These are phyloP conservation scores for Drosophila lacicola DNA, from an alignment of 2,888 invertebrate species.

Conservation along the genomic window DNA sequence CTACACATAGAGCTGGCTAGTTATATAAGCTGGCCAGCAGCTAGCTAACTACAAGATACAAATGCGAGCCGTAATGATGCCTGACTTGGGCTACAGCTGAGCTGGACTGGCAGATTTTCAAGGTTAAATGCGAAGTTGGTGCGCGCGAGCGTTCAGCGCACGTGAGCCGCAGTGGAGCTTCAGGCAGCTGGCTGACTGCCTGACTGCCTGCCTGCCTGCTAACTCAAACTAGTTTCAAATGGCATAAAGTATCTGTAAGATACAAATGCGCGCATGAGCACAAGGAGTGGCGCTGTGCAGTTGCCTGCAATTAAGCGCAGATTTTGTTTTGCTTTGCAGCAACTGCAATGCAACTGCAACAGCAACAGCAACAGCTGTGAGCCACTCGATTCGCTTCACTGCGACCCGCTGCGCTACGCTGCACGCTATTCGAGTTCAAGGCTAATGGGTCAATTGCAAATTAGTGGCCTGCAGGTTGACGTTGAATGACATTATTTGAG, in stretches of 20 bases:
- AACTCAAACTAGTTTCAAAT: conserved; percentile 77
- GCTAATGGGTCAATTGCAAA: conserved; percentile 80
- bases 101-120: conserved; percentile 78
- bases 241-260: conserved; percentile 76
- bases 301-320: conserved; percentile 72
- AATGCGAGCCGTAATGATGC: conserved; percentile 53
- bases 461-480: conserved; percentile 79
- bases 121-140: conserved; percentile 71
- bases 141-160: conserved; percentile 61
- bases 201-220: conserved; percentile 27
- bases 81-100: conserved; percentile 42
- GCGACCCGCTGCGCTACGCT: conserved; percentile 15
- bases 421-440: conserved; percentile 73
- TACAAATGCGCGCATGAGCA: conserved; percentile 51
- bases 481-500: conserved; percentile 74
- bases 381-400: conserved; percentile 35
- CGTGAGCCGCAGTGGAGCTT: conserved; percentile 67
- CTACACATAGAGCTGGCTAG: conserved; percentile 5
- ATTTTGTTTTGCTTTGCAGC: conserved; percentile 30
- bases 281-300: conserved; percentile 64
- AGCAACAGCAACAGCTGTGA: conserved; percentile 50
- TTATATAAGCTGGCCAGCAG: conserved; percentile 57
- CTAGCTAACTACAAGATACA: conserved; percentile 21
- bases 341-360: conserved; percentile 38
- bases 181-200: conserved; percentile 56